Evolutionary conservation across 1,140 invertebrate genomes (phyloP).

Genomic region (Meteorus sp.): DNA sequence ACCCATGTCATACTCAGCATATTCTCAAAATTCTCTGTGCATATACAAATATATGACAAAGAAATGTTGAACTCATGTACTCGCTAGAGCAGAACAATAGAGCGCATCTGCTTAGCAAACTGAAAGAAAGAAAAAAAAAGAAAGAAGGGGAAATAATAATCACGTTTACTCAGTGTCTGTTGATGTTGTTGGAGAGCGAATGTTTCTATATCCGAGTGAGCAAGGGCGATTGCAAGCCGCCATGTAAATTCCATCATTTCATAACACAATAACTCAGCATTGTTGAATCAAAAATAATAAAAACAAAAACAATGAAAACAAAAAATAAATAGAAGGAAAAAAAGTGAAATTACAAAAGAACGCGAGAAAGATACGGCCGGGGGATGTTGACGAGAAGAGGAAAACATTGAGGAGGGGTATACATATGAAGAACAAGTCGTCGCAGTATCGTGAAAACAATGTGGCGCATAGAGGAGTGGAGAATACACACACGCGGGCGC

Average conservation of each 20-base stretch:
- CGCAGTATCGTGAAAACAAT: slow-evolving; percentile 22
- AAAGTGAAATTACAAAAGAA: neutral
- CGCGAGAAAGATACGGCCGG: neutral
- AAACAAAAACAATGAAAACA: neutral
- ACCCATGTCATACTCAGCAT: no score
- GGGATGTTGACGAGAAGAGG: neutral
- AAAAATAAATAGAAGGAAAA: slow-evolving; percentile 14
- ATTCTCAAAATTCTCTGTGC: no score
- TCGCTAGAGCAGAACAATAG: no score
- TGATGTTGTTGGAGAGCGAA: slow-evolving; percentile 8
- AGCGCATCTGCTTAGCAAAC: slow-evolving; percentile 49
- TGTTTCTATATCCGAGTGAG: slow-evolving; percentile 10
- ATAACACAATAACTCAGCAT: slow-evolving; percentile 12
- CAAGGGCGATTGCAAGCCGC: no score
- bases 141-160: slow-evolving; percentile 37
- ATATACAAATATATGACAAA: no score
- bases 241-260: slow-evolving; percentile 8
- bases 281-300: neutral
- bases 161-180: slow-evolving; percentile 40
- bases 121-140: slow-evolving; percentile 39
- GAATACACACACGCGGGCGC: slow-evolving; percentile 22
- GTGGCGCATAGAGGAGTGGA: slow-evolving; percentile 15
- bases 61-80: no score
- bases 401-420: neutral
- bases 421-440: slow-evolving; percentile 20